Conservation (phyloP, 37 sponge, comb jelly and placozoan species). For the Chondrosia reniformis region DNA sequence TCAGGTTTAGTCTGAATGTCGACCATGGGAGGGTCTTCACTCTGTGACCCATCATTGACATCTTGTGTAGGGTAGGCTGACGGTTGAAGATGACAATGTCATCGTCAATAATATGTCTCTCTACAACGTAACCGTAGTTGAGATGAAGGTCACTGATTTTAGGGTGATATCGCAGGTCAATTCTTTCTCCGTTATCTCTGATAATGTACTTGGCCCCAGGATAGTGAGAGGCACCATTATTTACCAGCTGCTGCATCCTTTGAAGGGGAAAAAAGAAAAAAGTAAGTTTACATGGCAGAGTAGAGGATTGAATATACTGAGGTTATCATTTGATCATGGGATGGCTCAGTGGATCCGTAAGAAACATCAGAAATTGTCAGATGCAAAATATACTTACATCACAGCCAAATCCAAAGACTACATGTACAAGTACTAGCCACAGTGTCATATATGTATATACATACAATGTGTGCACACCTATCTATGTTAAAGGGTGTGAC, state of each 20-base stretch:
- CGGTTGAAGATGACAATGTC: slow-evolving; percentile 97
- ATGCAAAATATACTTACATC: background rate
- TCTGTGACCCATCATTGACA: slow-evolving; percentile 99
- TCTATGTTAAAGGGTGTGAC: slow-evolving; percentile 98
- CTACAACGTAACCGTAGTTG: slow-evolving; percentile 91
- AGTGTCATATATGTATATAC: background rate
- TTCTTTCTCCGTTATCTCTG: slow-evolving; percentile 93
- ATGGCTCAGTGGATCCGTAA: slow-evolving; percentile 15
- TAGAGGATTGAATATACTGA: too few species aligned
- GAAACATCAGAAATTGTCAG: background rate
- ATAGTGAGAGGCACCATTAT: slow-evolving; percentile 89
- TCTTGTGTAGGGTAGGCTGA: slow-evolving; percentile 99
- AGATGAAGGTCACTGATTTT: slow-evolving; percentile 95
- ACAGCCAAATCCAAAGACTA: background rate
- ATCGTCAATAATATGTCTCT: slow-evolving; percentile 90
- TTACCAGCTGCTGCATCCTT: slow-evolving; percentile 88
- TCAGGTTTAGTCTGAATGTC: slow-evolving; percentile 95
- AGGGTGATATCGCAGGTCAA: slow-evolving; percentile 95
- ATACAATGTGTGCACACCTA: slow-evolving; percentile 60
- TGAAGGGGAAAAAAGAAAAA: background rate
- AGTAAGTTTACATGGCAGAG: too few species aligned
- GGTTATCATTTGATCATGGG: background rate
- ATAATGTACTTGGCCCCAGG: slow-evolving; percentile 99
- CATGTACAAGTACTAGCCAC: background rate
- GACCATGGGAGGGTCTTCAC: slow-evolving; percentile 98